These are phyloP conservation scores for Fragum sueziense DNA, from an alignment of 2,888 invertebrate species.

Conservation along the genomic window DNA sequence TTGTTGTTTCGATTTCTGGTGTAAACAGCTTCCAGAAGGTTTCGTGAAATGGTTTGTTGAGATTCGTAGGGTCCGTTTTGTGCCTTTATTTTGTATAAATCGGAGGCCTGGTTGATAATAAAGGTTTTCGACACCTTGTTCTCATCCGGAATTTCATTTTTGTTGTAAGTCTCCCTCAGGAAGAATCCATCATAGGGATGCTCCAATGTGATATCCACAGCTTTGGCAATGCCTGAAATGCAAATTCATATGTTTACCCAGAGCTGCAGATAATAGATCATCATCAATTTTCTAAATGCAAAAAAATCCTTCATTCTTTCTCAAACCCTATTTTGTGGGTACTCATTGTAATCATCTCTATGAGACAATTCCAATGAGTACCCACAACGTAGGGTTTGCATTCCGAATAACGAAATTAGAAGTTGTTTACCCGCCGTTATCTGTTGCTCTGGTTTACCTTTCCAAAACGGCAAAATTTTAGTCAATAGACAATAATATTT, in stretches of 20 bases:
- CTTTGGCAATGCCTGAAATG: slow-evolving; percentile 66
- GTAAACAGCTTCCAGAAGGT: slow-evolving; percentile 53
- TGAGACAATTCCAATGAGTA: too few relatives aligned
- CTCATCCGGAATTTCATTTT: slow-evolving; percentile 68
- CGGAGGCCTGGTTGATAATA: slow-evolving; percentile 94
- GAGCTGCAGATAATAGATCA: too few relatives aligned
- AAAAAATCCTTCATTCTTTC: background rate
- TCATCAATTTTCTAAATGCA: background rate
- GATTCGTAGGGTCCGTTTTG: slow-evolving; percentile 97
- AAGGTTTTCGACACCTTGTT: slow-evolving; percentile 90
- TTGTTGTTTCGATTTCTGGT: slow-evolving; percentile 45
- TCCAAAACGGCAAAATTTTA: background rate
- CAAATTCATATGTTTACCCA: too few relatives aligned
- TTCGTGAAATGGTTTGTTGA: slow-evolving; percentile 88
- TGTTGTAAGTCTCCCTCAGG: slow-evolving; percentile 83
- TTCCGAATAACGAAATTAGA: background rate
- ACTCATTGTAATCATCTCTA: too few relatives aligned
- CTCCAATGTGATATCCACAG: slow-evolving; percentile 78
- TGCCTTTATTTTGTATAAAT: slow-evolving; percentile 94
- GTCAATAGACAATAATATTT: background rate
- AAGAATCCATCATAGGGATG: slow-evolving; percentile 79
- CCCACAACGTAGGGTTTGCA: too few relatives aligned
- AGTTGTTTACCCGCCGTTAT: background rate
- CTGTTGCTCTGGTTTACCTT: too few relatives aligned
- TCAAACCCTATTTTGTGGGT: background rate